phyloP scores from a whole-genome alignment of 1,140 invertebrate genomes.

The Aphaenogaster floridana region DNA sequence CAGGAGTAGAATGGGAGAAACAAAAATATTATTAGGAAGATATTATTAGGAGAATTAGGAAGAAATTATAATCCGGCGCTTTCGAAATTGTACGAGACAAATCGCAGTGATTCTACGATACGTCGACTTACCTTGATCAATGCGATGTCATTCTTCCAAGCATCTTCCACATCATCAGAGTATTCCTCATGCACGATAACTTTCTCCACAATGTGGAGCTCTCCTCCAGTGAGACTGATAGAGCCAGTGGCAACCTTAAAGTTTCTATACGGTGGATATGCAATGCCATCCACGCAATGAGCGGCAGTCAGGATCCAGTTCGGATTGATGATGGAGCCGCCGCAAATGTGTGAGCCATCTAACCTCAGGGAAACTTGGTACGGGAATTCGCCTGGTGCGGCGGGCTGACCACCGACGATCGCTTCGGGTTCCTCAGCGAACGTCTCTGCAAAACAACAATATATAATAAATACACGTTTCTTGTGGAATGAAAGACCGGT shows the following conservation, averaged over 20 bases:
- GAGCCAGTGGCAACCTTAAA: conserved; percentile 55
- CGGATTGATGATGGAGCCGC: conserved; percentile 83
- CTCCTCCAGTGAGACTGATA: neutral
- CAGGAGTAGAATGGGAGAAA: neutral
- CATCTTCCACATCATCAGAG: neutral
- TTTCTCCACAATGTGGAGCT: conserved; percentile 13
- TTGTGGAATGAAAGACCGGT: neutral
- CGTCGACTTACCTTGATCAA: conserved; percentile 65
- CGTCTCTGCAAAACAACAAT: conserved; percentile 58
- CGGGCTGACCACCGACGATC: conserved; percentile 84
- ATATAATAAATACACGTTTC: neutral
- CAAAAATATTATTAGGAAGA: neutral
- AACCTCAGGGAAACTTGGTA: conserved; percentile 88
- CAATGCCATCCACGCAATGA: conserved; percentile 80
- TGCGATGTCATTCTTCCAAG: conserved; percentile 67
- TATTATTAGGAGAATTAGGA: neutral
- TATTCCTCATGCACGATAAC: conserved; percentile 59
- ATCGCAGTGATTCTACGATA: neutral
- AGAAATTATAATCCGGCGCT: neutral
- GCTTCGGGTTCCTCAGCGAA: conserved; percentile 46
- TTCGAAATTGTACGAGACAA: neutral
- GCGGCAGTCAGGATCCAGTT: conserved; percentile 86
- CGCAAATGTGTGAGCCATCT: conserved; percentile 78
- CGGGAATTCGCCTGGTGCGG: conserved; percentile 85
- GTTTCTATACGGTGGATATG: conserved; percentile 83